phyloP scores from a whole-genome alignment of 2,797 vertebrate genomes.

The Macropodus opercularis region DNA sequence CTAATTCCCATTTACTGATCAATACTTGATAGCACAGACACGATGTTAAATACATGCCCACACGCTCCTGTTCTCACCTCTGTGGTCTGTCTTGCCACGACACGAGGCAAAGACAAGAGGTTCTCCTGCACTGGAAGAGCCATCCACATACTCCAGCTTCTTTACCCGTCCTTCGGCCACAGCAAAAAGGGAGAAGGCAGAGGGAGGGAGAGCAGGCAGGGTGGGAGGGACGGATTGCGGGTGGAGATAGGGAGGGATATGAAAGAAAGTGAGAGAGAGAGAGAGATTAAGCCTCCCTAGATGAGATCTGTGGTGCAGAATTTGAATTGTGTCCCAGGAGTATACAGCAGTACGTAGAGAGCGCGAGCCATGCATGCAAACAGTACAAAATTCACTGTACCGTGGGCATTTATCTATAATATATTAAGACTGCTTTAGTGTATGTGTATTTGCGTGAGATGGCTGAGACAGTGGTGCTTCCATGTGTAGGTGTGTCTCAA shows the following conservation, averaged over 20 bases:
- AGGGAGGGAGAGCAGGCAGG: slow-evolving; percentile 57
- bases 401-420: slow-evolving; percentile 64
- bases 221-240: slow-evolving; percentile 41
- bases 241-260: slow-evolving; percentile 65
- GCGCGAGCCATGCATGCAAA: slow-evolving; percentile 51
- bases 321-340: slow-evolving; percentile 76
- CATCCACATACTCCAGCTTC: slow-evolving; percentile 92
- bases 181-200: slow-evolving; percentile 60
- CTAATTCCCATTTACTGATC: slow-evolving; percentile 46
- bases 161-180: slow-evolving; percentile 86
- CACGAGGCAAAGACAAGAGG: slow-evolving; percentile 80
- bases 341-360: slow-evolving; percentile 64
- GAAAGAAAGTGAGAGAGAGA: slow-evolving; percentile 69
- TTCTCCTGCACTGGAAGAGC: slow-evolving; percentile 86
- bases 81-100: slow-evolving; percentile 78
- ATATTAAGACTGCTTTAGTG: slow-evolving; percentile 52
- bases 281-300: slow-evolving; percentile 79
- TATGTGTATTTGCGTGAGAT: slow-evolving; percentile 31
- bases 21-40: slow-evolving; percentile 53
- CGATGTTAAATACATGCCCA: slow-evolving; percentile 45
- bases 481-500: slow-evolving; percentile 72
- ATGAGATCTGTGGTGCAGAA: slow-evolving; percentile 79
- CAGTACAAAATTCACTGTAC: slow-evolving; percentile 49
- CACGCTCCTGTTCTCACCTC: slow-evolving; percentile 78
- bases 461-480: slow-evolving; percentile 42